Percentiles rank a stretch among this genome's conserved stretches.
Evolutionary conservation across 2,113 vertebrate genomes (phyloP).

Genomic region (Maccullochella peelii): DNA sequence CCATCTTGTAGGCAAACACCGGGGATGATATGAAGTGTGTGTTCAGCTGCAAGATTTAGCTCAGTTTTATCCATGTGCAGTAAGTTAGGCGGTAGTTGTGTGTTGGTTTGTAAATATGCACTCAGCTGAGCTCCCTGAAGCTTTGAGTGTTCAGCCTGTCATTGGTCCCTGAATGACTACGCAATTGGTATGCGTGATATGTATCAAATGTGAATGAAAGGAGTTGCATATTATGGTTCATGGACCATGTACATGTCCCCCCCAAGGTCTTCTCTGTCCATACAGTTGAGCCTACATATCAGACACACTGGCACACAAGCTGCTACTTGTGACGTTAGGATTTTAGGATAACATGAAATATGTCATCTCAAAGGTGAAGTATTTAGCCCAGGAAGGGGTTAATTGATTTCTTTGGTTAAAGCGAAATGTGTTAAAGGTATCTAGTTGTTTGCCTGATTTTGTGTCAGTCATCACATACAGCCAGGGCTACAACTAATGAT

Average conservation of each 20-base stretch:
- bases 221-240: conserved; percentile 27
- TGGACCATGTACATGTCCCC: conserved; percentile 22
- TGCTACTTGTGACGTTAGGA: neutral
- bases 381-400: neutral
- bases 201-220: conserved; percentile 45
- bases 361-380: conserved; percentile 1
- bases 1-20: conserved; percentile 67
- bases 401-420: neutral
- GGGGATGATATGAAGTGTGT: conserved; percentile 1
- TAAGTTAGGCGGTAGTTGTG: conserved; percentile 53
- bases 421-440: neutral
- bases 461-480: neutral
- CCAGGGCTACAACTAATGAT: neutral
- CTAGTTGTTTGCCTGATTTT: neutral
- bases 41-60: too few species aligned
- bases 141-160: conserved; percentile 2
- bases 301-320: conserved; percentile 10
- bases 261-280: conserved; percentile 20
- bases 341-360: neutral
- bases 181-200: conserved; percentile 46
- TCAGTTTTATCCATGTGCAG: conserved; percentile 23
- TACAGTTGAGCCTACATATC: neutral
- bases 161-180: conserved; percentile 16
- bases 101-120: conserved; percentile 27
- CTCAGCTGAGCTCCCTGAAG: conserved; percentile 1